Evolutionary conservation across 2,113 vertebrate genomes (phyloP), one percentile per base, ranked within the genome.

Genomic region (Phalacrocorax aristotelis): DNA sequence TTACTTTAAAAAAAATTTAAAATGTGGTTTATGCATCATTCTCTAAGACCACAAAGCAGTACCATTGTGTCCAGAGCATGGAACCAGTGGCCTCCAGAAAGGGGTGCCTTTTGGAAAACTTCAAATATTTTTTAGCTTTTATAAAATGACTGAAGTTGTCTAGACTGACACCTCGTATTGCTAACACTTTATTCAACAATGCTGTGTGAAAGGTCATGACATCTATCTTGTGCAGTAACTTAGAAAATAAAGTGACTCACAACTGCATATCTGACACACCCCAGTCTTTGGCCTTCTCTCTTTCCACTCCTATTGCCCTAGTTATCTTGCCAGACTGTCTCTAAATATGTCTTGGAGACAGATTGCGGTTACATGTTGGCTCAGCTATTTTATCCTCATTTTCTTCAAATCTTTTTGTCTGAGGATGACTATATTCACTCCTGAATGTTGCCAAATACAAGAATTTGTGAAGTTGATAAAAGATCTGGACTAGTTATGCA

Each of bases 311-410:
- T 79, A 1, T 74, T 95, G 78, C 89, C 70, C 89, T 74, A 66
- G 75, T 86, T 95, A 80, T 94, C 75, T 88, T 87, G 62, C 84
- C 93, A 96, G 75, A 48, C 92, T 94, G 83, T 86, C 83, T 79
- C 54, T 89, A 79, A 87, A 71, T 46, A 61, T 70, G 42, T 87
- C 71, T 89, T 74, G 70, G 66, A 90, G 81, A 80, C 75, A 95
- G 89, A 91, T 69, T 87, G 81, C 58, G 90, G 70, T 54, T 94
- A 46, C 13, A 6, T 54, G 26, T 89, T 91, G 81, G 62, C 78
- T 93, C 77, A 83, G 64, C 87, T 95, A 30, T 72, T 96, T 91
- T 80, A 91, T 64, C 42, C 34, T 91, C 57, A n/a, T 85, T 88
- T 90, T 95, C 57, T 79, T 82, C 38, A 65, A 57, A 54, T 70